Conservation (phyloP, 2,888 invertebrate species). For the Buathra laborator region DNA sequence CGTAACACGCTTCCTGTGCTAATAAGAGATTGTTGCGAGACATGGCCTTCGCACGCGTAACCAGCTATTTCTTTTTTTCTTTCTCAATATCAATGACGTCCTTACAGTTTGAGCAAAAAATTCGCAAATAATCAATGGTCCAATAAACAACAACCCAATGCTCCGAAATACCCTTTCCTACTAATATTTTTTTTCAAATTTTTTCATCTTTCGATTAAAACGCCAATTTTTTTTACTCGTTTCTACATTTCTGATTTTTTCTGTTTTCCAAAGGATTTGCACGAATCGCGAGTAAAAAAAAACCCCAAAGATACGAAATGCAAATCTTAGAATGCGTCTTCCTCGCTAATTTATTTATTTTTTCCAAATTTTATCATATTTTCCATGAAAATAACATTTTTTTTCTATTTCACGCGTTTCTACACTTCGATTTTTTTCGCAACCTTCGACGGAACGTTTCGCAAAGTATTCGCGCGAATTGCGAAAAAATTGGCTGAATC, state of each 20-base stretch:
- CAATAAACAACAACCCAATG: too few relatives aligned
- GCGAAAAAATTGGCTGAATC: neutral
- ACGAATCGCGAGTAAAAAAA: neutral
- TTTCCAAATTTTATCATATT: too few relatives aligned
- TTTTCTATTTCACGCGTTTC: too few relatives aligned
- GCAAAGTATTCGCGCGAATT: too few relatives aligned
- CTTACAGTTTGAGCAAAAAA: neutral
- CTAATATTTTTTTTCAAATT: too few relatives aligned
- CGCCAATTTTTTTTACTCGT: too few relatives aligned
- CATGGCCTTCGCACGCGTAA: neutral
- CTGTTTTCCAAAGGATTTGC: neutral
- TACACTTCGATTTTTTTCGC: too few relatives aligned
- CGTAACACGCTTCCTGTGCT: conserved; percentile 36
- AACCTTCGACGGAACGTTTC: too few relatives aligned
- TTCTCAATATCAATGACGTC: neutral
- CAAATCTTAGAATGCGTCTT: neutral
- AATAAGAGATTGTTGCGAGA: conserved; percentile 57
- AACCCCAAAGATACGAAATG: neutral
- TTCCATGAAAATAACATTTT: too few relatives aligned
- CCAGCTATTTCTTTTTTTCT: neutral
- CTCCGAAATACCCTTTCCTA: too few relatives aligned
- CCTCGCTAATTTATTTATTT: too few relatives aligned
- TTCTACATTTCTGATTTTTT: neutral
- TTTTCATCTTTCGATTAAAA: neutral
- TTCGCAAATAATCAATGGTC: too few relatives aligned